These are phyloP conservation scores for Neocrepidodera transversa DNA, from an alignment of 2,888 invertebrate species.

Conservation along the genomic window DNA sequence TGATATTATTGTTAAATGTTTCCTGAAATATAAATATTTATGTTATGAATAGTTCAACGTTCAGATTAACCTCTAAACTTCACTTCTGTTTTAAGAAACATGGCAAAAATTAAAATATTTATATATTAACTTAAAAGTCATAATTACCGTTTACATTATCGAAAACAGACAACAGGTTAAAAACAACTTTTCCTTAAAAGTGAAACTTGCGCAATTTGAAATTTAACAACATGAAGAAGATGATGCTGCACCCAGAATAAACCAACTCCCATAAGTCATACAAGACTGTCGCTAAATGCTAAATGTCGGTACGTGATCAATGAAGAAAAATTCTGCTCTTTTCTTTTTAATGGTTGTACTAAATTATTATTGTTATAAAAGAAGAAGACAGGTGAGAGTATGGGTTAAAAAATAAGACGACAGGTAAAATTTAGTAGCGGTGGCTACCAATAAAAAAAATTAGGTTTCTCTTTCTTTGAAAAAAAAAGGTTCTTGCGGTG, in stretches of 20 bases:
- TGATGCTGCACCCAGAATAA: slow-evolving; percentile 10
- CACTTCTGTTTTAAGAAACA: neutral
- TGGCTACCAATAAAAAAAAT: too few relatives aligned
- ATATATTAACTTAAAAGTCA: too few relatives aligned
- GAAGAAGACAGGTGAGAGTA: neutral
- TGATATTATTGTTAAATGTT: too few relatives aligned
- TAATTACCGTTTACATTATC: neutral
- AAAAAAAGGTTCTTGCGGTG: too few relatives aligned
- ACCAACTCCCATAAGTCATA: neutral
- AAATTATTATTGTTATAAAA: neutral
- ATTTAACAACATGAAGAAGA: neutral
- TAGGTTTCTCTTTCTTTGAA: too few relatives aligned
- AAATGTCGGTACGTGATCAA: neutral
- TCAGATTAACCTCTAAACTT: neutral
- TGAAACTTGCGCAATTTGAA: slow-evolving; percentile 9
- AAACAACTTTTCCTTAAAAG: slow-evolving; percentile 11
- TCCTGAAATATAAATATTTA: too few relatives aligned
- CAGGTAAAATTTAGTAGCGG: too few relatives aligned
- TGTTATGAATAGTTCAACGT: too few relatives aligned
- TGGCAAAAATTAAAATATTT: neutral
- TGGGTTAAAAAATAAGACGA: too few relatives aligned
- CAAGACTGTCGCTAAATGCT: neutral
- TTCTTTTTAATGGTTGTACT: neutral
- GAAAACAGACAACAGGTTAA: neutral
- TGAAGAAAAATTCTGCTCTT: neutral